Conservation (phyloP, 2,888 invertebrate species). For the Proisotoma minuta region DNA sequence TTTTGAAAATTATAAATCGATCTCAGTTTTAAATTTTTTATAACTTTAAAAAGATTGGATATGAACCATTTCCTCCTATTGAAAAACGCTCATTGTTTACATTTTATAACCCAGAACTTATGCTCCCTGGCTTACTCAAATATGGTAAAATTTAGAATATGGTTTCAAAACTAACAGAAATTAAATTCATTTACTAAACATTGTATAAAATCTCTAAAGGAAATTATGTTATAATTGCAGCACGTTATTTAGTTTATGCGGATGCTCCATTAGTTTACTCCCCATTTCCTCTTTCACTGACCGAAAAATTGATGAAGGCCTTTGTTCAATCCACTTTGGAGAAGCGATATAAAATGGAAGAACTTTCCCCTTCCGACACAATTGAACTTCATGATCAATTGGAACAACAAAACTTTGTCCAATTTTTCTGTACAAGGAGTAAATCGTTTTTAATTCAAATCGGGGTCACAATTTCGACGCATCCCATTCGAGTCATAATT, state of each 20-base stretch:
- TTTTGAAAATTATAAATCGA: background rate
- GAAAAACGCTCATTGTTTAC: slow-evolving; percentile 59
- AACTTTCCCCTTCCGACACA: no score
- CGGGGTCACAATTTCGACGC: slow-evolving; percentile 65
- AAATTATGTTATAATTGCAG: background rate
- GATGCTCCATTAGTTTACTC: background rate
- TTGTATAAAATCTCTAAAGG: background rate
- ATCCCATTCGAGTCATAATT: slow-evolving; percentile 89
- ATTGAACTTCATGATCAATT: slow-evolving; percentile 11
- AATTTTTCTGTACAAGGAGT: slow-evolving; percentile 20
- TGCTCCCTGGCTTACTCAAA: slow-evolving; percentile 82
- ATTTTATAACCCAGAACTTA: slow-evolving; percentile 72
- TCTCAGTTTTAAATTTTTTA: background rate
- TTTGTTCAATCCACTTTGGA: no score
- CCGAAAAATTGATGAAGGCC: no score
- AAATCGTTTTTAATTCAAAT: slow-evolving; percentile 32
- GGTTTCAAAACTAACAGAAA: no score
- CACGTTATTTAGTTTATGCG: background rate
- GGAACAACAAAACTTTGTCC: slow-evolving; percentile 8
- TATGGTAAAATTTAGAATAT: slow-evolving; percentile 61
- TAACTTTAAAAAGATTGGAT: slow-evolving; percentile 70
- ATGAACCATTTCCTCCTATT: slow-evolving; percentile 78
- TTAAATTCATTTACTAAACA: background rate
- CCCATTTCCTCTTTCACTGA: no score
- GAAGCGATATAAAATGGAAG: no score